Evolutionary conservation across 2,113 vertebrate species (phyloP).

Genomic region (Heterotis niloticus): DNA sequence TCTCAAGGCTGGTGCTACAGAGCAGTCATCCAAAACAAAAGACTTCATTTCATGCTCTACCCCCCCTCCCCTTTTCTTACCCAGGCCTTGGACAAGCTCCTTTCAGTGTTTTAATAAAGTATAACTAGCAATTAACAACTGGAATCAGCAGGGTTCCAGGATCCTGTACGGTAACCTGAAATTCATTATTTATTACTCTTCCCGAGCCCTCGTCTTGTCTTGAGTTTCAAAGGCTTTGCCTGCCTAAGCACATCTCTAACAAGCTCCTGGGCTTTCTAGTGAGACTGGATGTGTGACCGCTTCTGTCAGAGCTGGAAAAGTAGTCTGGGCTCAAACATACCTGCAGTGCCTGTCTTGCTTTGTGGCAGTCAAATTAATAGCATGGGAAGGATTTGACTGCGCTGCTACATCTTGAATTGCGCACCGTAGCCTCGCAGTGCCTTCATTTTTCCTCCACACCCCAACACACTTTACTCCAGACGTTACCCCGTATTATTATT

Average conservation of each 20-base stretch:
- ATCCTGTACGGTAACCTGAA: conserved; percentile 40
- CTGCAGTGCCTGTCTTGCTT: not conserved
- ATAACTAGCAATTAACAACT: conserved; percentile 57
- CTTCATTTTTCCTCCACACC: not conserved
- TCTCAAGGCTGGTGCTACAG: conserved; percentile 31
- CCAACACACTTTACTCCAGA: too few relatives aligned
- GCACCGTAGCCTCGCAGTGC: not conserved
- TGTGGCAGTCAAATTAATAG: not conserved
- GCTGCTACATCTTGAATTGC: not conserved
- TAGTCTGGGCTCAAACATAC: not conserved
- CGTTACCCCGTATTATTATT: too few relatives aligned
- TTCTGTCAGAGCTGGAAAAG: conserved; percentile 21
- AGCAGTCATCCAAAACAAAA: conserved; percentile 39
- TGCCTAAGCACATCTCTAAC: conserved; percentile 41
- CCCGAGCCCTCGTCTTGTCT: conserved; percentile 43
- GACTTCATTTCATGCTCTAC: conserved; percentile 32
- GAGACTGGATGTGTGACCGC: conserved; percentile 14
- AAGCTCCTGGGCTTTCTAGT: conserved; percentile 27
- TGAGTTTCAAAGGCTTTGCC: conserved; percentile 47
- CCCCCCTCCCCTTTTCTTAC: conserved; percentile 21
- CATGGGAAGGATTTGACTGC: not conserved
- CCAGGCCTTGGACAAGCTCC: conserved; percentile 38
- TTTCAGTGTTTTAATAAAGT: conserved; percentile 51
- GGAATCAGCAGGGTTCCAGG: conserved; percentile 41
- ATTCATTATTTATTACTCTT: conserved; percentile 58